Base-by-base conservation (phyloP, 1,140 invertebrate species). In the Leucophenga varia region DNA sequence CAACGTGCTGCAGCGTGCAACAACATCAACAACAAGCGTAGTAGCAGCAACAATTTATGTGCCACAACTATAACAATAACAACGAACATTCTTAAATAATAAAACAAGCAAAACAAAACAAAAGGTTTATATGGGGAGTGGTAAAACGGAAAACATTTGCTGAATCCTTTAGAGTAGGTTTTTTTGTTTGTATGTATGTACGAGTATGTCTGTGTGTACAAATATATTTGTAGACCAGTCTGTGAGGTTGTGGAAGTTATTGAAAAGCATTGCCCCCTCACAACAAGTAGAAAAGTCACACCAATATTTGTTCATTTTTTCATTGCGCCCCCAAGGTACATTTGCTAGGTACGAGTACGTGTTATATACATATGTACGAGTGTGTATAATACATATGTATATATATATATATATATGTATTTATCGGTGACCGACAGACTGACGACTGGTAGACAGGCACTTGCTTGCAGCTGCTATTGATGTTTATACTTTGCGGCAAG, bases 61-160 rank as follows among this genome's bases (percentile, higher is more conserved):
- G 13, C 32, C 40, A 21, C 35, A 48, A 49, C 32, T 32, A 41
- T 54, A 47, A 47, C 43, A 42, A 49, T 45, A 54, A 49, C 52
- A 54, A 46, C 35, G 8, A 53, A 52, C 16, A 41, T 28, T 37
- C 12, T 8, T 22, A 13, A 36, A 41, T 22, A n/a, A n/a, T n/a
- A n/a, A n/a, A n/a, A n/a, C n/a, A n/a, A n/a, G n/a, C n/a, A n/a
- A n/a, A n/a, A n/a, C n/a, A n/a, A n/a, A 6, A n/a, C n/a, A n/a
- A n/a, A 38, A 43, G 38, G 34, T 43, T 32, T 44, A 31, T 44
- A 31, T 41, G 17, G 16, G 10, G 25, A 31, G 47, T 20, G 39
- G n/a, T n/a, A n/a, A 42, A 50, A 34, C 25, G 48, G 38, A 42
- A 37, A 34, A 16, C 38, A 42, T 46, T 54, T 46, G n/a, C 12